Conservation (phyloP, 2,888 invertebrate genomes). For the Polyommatus iphigenia region DNA sequence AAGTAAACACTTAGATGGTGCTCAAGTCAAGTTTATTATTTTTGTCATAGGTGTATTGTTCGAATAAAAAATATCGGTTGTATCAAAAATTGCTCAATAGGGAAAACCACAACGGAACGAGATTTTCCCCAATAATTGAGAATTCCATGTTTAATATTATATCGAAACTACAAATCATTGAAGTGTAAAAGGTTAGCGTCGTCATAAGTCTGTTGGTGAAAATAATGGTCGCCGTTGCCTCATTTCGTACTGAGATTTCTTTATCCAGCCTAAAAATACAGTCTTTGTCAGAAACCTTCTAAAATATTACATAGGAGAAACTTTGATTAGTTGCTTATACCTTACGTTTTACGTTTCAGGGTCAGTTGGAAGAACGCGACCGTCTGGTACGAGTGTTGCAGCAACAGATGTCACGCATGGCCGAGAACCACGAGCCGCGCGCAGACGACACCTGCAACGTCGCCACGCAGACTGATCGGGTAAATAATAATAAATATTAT, state of each 20-base stretch:
- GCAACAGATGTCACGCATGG: slow-evolving; percentile 84
- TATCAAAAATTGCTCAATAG: too few species aligned
- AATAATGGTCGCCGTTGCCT: too few species aligned
- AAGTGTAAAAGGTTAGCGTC: neutral
- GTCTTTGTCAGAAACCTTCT: neutral
- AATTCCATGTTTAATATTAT: too few species aligned
- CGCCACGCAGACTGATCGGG: slow-evolving; percentile 93
- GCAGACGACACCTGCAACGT: slow-evolving; percentile 85
- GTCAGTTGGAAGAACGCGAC: slow-evolving; percentile 93
- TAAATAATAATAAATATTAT: slow-evolving; percentile 58
- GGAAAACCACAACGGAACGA: too few species aligned
- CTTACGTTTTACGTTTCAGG: slow-evolving; percentile 61
- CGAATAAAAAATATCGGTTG: neutral
- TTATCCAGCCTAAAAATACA: neutral
- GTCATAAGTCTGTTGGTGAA: neutral
- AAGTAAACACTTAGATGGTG: neutral
- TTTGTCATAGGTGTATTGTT: too few species aligned
- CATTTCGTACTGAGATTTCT: too few species aligned
- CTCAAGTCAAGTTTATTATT: neutral
- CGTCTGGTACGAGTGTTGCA: slow-evolving; percentile 89
- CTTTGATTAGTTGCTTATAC: neutral
- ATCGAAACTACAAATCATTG: neutral
- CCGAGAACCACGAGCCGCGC: slow-evolving; percentile 71
- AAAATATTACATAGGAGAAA: neutral
- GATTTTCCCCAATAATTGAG: too few species aligned